Evolutionary conservation across 2,797 vertebrate species (phyloP).

Genomic region (Eospalax fontanierii): DNA sequence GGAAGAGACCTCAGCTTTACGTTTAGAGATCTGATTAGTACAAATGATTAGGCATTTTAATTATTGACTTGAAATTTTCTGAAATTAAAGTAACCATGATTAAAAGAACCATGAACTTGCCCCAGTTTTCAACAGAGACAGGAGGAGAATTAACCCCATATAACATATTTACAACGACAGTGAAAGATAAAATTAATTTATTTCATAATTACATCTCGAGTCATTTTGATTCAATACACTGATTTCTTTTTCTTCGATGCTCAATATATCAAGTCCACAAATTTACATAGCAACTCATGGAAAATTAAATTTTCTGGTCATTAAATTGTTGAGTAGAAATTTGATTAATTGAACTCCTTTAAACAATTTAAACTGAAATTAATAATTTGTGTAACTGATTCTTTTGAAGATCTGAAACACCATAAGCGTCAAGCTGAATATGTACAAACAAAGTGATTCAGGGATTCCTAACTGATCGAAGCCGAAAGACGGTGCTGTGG

Average conservation of each 20-base stretch:
- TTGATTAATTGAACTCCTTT: conserved; percentile 60
- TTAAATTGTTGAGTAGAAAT: conserved; percentile 53
- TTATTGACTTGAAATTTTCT: conserved; percentile 3
- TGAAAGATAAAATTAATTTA: not conserved
- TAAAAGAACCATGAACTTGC: not conserved
- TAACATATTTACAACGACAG: not conserved
- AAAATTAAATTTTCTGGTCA: conserved; percentile 54
- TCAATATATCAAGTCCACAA: conserved; percentile 48
- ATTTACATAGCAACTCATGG: conserved; percentile 13
- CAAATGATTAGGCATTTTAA: not conserved
- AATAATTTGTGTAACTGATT: not conserved
- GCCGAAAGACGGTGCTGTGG: not conserved
- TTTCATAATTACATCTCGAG: conserved; percentile 33
- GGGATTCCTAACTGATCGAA: not conserved
- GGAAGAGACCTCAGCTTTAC: conserved; percentile 19
- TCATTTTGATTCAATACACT: conserved; percentile 42
- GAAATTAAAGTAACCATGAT: not conserved
- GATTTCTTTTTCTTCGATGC: conserved; percentile 40
- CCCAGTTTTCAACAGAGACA: not conserved
- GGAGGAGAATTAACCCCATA: not conserved
- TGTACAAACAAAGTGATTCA: not conserved
- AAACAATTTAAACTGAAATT: conserved; percentile 47
- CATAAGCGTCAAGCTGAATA: not conserved
- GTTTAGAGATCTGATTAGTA: not conserved
- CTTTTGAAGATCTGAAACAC: conserved; percentile 49